Percentiles rank a stretch among this genome's conserved stretches.
phyloP scores from a whole-genome alignment of 2,113 vertebrate species.

The Quiscalus mexicanus region DNA sequence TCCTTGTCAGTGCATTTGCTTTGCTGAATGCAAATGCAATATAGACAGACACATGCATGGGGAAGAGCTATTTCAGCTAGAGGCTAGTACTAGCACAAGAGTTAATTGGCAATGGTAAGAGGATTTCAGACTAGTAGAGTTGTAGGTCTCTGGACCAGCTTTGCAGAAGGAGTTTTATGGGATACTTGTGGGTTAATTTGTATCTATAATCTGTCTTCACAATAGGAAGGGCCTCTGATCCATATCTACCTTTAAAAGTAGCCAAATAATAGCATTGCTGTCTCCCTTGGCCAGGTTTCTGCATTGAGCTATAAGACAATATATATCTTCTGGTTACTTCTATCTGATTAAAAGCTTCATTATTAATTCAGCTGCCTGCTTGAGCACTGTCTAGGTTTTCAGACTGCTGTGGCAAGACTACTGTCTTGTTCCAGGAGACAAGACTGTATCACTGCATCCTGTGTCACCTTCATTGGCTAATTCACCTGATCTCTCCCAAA shows the following conservation, averaged over 20 bases:
- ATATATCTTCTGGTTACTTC: background rate
- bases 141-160: background rate
- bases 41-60: background rate
- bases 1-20: background rate
- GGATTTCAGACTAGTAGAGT: background rate
- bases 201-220: background rate
- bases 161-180: background rate
- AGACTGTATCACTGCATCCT: background rate
- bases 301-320: background rate
- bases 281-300: background rate
- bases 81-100: background rate
- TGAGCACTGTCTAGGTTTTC: constrained; percentile 49
- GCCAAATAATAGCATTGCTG: background rate
- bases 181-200: background rate
- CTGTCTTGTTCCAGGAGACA: constrained; percentile 35
- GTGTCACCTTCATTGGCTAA: constrained; percentile 57
- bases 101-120: background rate
- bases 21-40: background rate
- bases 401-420: constrained; percentile 35
- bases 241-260: background rate
- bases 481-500: constrained; percentile 27
- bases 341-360: constrained; percentile 43
- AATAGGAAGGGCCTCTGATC: background rate
- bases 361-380: constrained; percentile 60
- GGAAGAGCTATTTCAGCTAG: background rate